Evolutionary conservation across 35 echinoderm and acorn worm species (phyloP), one percentile per base, ranked within the genome.

Genomic region (Lytechinus pictus): DNA sequence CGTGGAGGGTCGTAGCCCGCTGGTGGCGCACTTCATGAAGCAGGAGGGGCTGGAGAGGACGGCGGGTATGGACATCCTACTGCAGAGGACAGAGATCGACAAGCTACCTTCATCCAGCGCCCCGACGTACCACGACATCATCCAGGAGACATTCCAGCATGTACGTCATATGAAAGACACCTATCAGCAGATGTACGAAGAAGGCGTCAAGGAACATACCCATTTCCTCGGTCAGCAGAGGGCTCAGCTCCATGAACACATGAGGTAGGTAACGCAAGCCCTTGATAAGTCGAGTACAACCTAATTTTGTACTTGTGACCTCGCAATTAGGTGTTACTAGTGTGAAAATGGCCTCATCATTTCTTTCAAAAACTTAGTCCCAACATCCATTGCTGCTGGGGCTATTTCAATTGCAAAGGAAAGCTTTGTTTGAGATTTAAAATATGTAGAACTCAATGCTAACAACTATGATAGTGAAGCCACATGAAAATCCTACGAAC

Each of bases 31-130:
- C 94, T 99, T 99, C 94, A 86, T 99, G 54, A 94, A 86, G 72
- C 97, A 96, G 92, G 96, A 99, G 89, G 97, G 97, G 13, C 94
- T 99, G 27, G 94, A 98, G 16, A 96, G 86, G 52, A 97, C 57
- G 86, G 96, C 97, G 27, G 98, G 98, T 8, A 99, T 95, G 44
- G 96, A 98, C 53, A 87, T 98, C 57, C 66, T 97, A 52, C 92
- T 97, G 8, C 96, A 96, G 90, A 91, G 98, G 66, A 98, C 98
- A 94, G 98, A 99, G 91, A 97, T 99, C 53, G 95, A 97, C 53
- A 95, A 95, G 86, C 97, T 98, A 57, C 98, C 98, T 71, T 95
- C 98, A 54, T 91, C 95, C 44, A 96, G 96, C 89, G 96, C 96
- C 8, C 94, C 95, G 55, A 99, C 98, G 3, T 99, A 99, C 95